These are phyloP conservation scores for Ephydatia muelleri DNA, from an alignment of 37 sponge, comb jelly and placozoan species.

Conservation along the genomic window DNA sequence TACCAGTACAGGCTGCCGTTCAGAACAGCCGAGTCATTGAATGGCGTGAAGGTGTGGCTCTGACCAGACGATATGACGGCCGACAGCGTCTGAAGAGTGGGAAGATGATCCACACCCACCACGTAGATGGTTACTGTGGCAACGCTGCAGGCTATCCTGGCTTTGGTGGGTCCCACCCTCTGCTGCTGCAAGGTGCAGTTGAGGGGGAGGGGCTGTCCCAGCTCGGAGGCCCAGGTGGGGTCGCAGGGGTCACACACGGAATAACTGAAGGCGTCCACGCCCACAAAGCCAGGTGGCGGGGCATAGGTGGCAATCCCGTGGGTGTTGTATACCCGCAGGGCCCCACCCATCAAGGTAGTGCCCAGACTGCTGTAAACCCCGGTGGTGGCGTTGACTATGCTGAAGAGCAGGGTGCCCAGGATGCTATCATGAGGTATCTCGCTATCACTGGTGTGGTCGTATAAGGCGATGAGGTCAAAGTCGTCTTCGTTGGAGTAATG, in stretches of 20 bases:
- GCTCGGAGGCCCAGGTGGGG: constrained; percentile 47
- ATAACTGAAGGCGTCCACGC: constrained; percentile 71
- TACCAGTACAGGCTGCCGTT: constrained; percentile 42
- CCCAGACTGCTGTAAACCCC: constrained; percentile 1
- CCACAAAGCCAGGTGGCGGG: constrained; percentile 72
- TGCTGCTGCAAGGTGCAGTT: constrained; percentile 21
- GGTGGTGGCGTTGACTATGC: not conserved
- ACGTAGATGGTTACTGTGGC: constrained; percentile 56
- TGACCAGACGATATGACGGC: constrained; percentile 18
- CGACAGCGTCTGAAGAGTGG: constrained; percentile 59
- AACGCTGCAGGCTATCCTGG: constrained; percentile 60
- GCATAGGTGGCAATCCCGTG: constrained; percentile 83
- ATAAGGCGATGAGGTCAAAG: constrained; percentile 73
- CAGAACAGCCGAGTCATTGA: constrained; percentile 43
- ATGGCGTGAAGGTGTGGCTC: constrained; percentile 57
- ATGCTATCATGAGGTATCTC: too few relatives aligned
- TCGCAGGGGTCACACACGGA: constrained; percentile 88
- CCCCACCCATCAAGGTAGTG: constrained; percentile 49
- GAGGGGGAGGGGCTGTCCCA: constrained; percentile 53
- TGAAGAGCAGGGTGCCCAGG: too few relatives aligned
- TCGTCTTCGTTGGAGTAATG: constrained; percentile 72
- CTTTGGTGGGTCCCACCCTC: constrained; percentile 54
- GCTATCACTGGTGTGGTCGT: constrained; percentile 44
- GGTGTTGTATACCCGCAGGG: constrained; percentile 77
- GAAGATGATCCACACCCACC: constrained; percentile 77